Base-by-base conservation (phyloP, 2,888 invertebrate genomes). In the Noctua fimbriata region DNA sequence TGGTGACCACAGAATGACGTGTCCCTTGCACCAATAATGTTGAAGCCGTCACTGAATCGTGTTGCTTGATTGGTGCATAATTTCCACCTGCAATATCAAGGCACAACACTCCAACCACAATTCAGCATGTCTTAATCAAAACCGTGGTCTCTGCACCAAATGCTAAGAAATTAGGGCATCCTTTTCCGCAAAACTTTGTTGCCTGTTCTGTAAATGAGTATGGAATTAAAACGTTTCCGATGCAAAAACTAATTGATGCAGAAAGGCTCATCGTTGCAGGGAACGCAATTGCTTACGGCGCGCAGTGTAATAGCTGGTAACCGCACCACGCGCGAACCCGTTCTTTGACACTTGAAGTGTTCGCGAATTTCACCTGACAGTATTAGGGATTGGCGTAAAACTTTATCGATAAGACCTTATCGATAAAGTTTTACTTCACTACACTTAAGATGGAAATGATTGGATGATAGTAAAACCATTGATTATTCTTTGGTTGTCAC, bases 321-420 rank as follows among this genome's bases (percentile, higher is more conserved):
- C 94, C 94, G 92, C 95, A 93, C 89, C 85, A 86, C 82, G 91
- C 92, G 90, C 90, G 92, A 94, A 95, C 93, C 92, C 90, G 94
- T 95, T 93, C 93, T 94, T 95, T 94, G 94, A 93, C 93, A 93
- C 92, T 92, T 94, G 92, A 92, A 92, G 92, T 91, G 92, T 92
- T 92, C 91, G 92, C 91, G 87, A 94, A 94, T 92, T 93, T 92
- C 86, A 86, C 85, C 86, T 90, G 88, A 78, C 75, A 63, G 44
- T 91, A n/a, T n/a, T n/a, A 92, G 91, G 88, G 92, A 79, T 85
- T 87, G 71, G 75, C 80, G 52, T 24, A 32, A 32, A 60, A 75
- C 7, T 10, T 10, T 85, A 83, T 90, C 84, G 86, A n/a, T n/a
- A n/a, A n/a, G n/a, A 75, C 7, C 9, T n/a, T 85, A 83, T 90